Evolutionary conservation across 2,888 invertebrate species (phyloP).

Genomic region (Watsonalla cultraria): DNA sequence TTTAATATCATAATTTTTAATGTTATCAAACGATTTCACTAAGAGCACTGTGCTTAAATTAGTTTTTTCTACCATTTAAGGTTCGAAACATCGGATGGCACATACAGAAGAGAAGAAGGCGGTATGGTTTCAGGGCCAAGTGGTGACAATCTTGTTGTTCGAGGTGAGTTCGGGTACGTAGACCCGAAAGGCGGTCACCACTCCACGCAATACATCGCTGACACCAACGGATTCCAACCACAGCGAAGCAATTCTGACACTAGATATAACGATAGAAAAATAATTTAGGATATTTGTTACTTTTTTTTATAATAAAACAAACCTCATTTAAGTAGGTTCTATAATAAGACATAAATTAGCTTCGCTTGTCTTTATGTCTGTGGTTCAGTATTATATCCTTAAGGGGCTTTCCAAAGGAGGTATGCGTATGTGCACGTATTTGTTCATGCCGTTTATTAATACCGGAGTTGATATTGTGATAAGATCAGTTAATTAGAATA

Average conservation of each 20-base stretch:
- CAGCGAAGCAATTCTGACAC: constrained; percentile 35
- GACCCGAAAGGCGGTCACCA: constrained; percentile 65
- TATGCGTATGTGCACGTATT: not conserved
- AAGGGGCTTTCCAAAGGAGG: too few species aligned
- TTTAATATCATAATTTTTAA: too few species aligned
- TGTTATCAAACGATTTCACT: too few species aligned
- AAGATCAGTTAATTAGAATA: not conserved
- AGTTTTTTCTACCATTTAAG: constrained; percentile 28
- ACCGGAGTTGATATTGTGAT: not conserved
- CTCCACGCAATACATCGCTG: constrained; percentile 76
- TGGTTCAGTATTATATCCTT: too few species aligned
- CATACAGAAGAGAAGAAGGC: constrained; percentile 71
- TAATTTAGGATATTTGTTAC: constrained; percentile 31
- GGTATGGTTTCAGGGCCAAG: constrained; percentile 34
- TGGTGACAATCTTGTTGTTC: constrained; percentile 42
- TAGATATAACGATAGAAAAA: constrained; percentile 62
- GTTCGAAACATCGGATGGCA: constrained; percentile 72
- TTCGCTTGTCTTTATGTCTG: too few species aligned
- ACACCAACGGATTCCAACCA: constrained; percentile 76
- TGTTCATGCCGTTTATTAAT: not conserved
- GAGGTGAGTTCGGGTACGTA: constrained; percentile 75
- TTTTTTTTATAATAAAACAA: constrained; percentile 7
- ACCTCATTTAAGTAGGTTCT: too few species aligned
- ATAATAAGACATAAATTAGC: too few species aligned
- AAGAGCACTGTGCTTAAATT: too few species aligned